phyloP scores from a whole-genome alignment of 2,888 invertebrate species.

The Hyposoter didymator region DNA sequence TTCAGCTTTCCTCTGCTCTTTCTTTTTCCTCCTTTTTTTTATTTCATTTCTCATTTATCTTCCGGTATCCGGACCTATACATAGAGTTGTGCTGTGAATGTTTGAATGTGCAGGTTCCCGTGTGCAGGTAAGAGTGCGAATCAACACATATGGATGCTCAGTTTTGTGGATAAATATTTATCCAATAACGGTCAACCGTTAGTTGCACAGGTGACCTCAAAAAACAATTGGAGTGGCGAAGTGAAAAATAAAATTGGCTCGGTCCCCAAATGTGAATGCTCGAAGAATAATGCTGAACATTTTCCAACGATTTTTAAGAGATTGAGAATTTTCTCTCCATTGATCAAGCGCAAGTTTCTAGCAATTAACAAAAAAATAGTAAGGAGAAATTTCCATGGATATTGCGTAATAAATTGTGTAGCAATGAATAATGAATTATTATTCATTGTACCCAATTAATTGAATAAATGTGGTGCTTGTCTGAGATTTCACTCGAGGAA shows the following conservation, averaged over 20 bases:
- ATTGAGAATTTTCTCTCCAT: background rate
- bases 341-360: background rate
- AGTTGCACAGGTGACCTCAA: background rate
- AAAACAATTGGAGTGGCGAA: background rate
- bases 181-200: background rate
- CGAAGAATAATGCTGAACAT: background rate
- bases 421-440: background rate
- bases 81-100: too few species aligned
- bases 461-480: background rate
- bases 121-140: background rate
- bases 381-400: background rate
- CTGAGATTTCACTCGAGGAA: background rate
- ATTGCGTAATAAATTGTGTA: background rate
- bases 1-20: conserved; percentile 17
- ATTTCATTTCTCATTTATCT: conserved; percentile 7
- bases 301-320: background rate
- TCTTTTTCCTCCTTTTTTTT: conserved; percentile 1
- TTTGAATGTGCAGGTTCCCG: background rate
- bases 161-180: background rate
- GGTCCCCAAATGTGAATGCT: background rate
- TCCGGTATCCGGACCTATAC: background rate
- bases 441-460: background rate
- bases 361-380: background rate
- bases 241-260: background rate
- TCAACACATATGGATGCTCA: background rate